These are phyloP conservation scores for Drosophila buzzatii DNA, from an alignment of 2,888 invertebrate species.

Conservation along the genomic window DNA sequence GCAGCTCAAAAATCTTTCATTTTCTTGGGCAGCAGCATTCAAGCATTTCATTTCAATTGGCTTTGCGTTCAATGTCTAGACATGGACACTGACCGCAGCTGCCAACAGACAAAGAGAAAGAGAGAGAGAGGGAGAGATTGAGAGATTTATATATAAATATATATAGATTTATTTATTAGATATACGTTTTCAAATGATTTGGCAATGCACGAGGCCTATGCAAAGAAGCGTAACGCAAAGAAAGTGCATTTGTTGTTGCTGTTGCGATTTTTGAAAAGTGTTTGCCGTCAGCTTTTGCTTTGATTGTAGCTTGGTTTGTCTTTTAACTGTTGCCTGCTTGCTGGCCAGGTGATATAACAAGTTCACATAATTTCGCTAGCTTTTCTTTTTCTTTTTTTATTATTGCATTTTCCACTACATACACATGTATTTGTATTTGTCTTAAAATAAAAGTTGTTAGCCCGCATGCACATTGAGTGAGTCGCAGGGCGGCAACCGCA, in stretches of 20 bases:
- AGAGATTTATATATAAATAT: conserved; percentile 8
- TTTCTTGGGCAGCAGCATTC: conserved; percentile 63
- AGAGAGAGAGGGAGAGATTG: background rate
- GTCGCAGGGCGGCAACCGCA: conserved; percentile 61
- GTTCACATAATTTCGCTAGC: conserved; percentile 69
- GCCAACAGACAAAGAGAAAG: background rate
- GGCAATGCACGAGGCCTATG: conserved; percentile 68
- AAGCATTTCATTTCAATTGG: conserved; percentile 62
- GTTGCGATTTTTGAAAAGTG: conserved; percentile 49
- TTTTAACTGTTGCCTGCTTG: conserved; percentile 18
- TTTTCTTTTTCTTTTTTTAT: conserved; percentile 54
- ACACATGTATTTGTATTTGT: conserved; percentile 19
- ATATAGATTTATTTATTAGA: conserved; percentile 33
- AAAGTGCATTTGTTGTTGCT: conserved; percentile 60
- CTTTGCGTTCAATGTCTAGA: conserved; percentile 68
- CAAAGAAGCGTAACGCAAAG: conserved; percentile 81
- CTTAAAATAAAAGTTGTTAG: conserved; percentile 49
- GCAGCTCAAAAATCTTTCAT: conserved; percentile 33
- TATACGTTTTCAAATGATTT: conserved; percentile 55
- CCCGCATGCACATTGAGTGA: conserved; percentile 37
- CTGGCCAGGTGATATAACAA: conserved; percentile 71
- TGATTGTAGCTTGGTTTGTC: conserved; percentile 27
- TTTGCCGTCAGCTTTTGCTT: conserved; percentile 49
- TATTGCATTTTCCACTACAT: conserved; percentile 32
- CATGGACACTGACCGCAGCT: conserved; percentile 74